Evolutionary conservation across 2,113 vertebrate species (phyloP), one percentile per base, ranked within the genome.

Genomic region (Cathartes aura): DNA sequence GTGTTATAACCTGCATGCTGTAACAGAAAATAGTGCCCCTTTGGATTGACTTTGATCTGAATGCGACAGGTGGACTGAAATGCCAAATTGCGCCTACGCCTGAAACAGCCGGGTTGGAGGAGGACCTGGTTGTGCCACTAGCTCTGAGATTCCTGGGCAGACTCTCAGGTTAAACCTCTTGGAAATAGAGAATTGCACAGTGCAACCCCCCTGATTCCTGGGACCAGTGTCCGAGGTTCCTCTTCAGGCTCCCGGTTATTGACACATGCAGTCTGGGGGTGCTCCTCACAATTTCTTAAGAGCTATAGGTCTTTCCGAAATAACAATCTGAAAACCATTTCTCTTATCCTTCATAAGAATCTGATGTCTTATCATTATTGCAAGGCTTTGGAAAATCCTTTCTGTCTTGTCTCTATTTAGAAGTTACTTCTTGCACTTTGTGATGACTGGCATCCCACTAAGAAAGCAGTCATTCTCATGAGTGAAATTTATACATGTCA

Each of bases 321-420:
- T 20, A 63, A 12, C 21, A 50, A 2, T 42, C 27, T 90, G 36
- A 56, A 66, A 80, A 11, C 5, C 4, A 20, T 62, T 75, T 53
- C 5, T 73, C 13, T 67, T 63, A 7, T n/a, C 13, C 48, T 48
- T 79, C 26, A 45, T 3, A 6, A 47, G 13, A 90, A 50, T 29
- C 58, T 32, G 36, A 53, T 48, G 8, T 48, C 43, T 83, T 43
- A 17, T 22, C 29, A 5, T 52, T 81, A 36, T 26, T 68, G 15
- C 53, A 86, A 86, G 70, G 30, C 42, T 88, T 88, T 55, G 78
- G 84, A 48, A 92, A 85, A 68, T 53, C 50, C 24, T 34, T 89
- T 42, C 23, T 72, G 24, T 62, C 38, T 82, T 87, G 21, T 76
- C 30, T 82, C 27, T 47, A 38, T 56, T 42, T 24, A n/a, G 32